A percentile compares a stretch with the other conserved stretches of the same genome.
Conservation (phyloP, 2,888 invertebrate genomes). For the Adineta ricciae region DNA sequence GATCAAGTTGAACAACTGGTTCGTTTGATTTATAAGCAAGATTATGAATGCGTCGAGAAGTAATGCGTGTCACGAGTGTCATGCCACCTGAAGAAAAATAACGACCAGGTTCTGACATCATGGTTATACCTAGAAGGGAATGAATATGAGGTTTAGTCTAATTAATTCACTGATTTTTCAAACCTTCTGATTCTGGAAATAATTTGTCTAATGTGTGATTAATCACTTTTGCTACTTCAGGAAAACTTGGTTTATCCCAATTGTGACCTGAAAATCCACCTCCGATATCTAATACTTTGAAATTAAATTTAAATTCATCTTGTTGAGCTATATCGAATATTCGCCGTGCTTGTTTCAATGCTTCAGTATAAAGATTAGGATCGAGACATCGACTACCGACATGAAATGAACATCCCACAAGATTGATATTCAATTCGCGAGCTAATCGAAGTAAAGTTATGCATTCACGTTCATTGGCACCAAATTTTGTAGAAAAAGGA, state of each 20-base stretch:
- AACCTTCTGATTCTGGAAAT: neutral
- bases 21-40: neutral
- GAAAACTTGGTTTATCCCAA: neutral
- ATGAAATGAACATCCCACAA: slow-evolving; percentile 6
- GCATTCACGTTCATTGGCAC: neutral
- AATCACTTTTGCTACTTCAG: neutral
- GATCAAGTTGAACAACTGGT: neutral
- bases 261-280: neutral
- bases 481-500: neutral
- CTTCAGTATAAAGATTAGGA: neutral
- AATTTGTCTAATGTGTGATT: neutral
- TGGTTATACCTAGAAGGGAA: neutral
- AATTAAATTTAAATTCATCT: neutral
- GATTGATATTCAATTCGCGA: neutral
- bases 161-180: neutral
- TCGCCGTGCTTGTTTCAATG: neutral
- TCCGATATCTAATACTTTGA: neutral
- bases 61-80: neutral
- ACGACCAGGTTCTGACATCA: neutral
- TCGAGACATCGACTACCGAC: slow-evolving; percentile 8
- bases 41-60: neutral
- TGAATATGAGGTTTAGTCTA: neutral
- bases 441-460: neutral
- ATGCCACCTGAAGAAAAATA: neutral
- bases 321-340: neutral